phyloP scores from a whole-genome alignment of 2,113 vertebrate species.

The Dryoscopus gambensis region DNA sequence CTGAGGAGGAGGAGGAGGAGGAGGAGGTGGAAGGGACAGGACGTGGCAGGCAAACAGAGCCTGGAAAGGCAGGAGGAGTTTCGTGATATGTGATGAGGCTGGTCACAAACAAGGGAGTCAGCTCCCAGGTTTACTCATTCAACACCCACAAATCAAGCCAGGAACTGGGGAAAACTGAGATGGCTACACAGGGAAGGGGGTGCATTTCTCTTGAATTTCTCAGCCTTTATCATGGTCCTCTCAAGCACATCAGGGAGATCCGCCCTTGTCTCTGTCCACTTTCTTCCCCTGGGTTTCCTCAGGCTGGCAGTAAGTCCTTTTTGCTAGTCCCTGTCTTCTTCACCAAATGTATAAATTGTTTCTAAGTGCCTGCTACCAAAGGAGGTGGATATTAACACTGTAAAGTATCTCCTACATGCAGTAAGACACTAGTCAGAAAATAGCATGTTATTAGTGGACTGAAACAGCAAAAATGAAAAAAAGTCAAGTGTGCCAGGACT shows the following conservation, averaged over 20 bases:
- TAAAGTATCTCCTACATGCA: not conserved
- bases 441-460: not conserved
- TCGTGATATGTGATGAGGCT: not conserved
- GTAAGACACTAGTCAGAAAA: not conserved
- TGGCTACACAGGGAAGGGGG: not conserved
- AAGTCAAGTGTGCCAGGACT: not conserved
- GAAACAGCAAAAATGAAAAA: conserved; percentile 7
- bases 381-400: not conserved
- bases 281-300: not conserved
- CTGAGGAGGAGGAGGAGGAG: not conserved
- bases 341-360: not conserved
- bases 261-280: not conserved
- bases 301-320: not conserved
- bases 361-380: not conserved
- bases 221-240: not conserved
- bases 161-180: not conserved
- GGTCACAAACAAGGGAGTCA: not conserved
- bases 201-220: not conserved
- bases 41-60: not conserved
- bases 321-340: not conserved
- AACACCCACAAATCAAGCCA: not conserved
- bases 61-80: not conserved
- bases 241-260: not conserved
- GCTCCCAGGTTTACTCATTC: not conserved
- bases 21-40: not conserved